phyloP scores from a whole-genome alignment of 2,888 invertebrate genomes.

The Cybosia mesomella region DNA sequence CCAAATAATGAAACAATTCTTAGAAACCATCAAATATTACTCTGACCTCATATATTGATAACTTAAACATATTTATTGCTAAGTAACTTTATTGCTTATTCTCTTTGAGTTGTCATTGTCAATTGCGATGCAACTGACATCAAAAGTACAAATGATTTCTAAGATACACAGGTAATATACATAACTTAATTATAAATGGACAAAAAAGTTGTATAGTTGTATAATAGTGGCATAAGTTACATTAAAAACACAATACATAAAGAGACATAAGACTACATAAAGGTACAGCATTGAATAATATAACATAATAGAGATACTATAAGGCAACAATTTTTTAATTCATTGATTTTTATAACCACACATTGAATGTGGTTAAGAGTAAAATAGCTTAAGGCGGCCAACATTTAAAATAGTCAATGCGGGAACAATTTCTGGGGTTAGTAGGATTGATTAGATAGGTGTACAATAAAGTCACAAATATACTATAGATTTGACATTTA shows the following conservation, averaged over 20 bases:
- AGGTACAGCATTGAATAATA: constrained; percentile 16
- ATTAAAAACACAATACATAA: constrained; percentile 13
- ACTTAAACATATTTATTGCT: constrained; percentile 18
- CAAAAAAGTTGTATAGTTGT: constrained; percentile 33
- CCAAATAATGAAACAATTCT: constrained; percentile 15
- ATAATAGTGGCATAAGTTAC: constrained; percentile 31
- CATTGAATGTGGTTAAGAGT: constrained; percentile 11
- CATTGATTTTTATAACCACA: constrained; percentile 10
- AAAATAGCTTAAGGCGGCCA: constrained; percentile 5
- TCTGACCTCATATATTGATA: background rate
- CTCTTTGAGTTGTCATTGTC: background rate
- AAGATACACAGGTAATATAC: constrained; percentile 30
- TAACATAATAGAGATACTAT: constrained; percentile 12
- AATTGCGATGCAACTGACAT: background rate
- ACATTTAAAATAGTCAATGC: background rate
- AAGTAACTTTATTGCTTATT: constrained; percentile 13
- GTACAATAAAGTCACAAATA: background rate
- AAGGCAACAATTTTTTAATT: constrained; percentile 1
- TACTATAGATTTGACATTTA: background rate
- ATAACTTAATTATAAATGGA: constrained; percentile 39
- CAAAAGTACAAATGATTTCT: constrained; percentile 11
- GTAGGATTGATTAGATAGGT: background rate
- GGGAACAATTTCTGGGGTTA: background rate
- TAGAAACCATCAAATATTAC: constrained; percentile 16
- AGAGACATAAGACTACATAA: constrained; percentile 20